Base-by-base conservation (phyloP, 2,113 vertebrate genomes). In the Willisornis vidua region DNA sequence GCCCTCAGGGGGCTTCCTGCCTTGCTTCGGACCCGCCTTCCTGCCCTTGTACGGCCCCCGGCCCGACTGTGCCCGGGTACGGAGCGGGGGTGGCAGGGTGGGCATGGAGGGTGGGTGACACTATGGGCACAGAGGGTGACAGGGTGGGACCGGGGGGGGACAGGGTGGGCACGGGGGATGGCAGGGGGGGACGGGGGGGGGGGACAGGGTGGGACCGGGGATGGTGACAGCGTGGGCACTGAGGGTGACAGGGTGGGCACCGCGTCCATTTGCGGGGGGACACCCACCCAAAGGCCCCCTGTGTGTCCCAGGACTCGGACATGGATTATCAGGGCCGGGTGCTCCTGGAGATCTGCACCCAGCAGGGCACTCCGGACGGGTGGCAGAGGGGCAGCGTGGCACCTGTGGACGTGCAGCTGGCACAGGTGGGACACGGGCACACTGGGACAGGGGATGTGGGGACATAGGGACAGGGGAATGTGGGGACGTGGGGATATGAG, bases 11-110 rank as follows among this genome's bases (percentile, higher is more conserved):
- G 89, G 96, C 6, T 98, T 97, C 87, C 46, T 96, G 10, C 98
- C 98, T 77, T 97, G 80, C 87, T 98, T 98, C 1, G 98, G 98
- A 7, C 98, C 98, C 73, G 89, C 95, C 83, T 98, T 98, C 51
- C 83, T 98, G 52, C 96, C 87, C 48, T 86, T 98, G 28, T 97
- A 51, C 1, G 97, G 97, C 5, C 73, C 80, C 48, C 57, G 20
- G n/a, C 10, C 19, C 0, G 67, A 83, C 17, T 2, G 80, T 17
- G 18, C 66, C 37, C 6, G 23, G 57, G 67, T 41, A 6, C 0
- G 68, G 68, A 87, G 87, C 3, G 19, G 31, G 31, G 31, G 55
- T 33, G 31, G 33, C 55, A 57, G 55, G 19, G 12, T 12, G 55
- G 33, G 31, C 55, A 57, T 3, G 19, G n/a, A n/a, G n/a, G n/a